Base-by-base conservation (phyloP, 2,888 invertebrate genomes). In the Magallana nippona region DNA sequence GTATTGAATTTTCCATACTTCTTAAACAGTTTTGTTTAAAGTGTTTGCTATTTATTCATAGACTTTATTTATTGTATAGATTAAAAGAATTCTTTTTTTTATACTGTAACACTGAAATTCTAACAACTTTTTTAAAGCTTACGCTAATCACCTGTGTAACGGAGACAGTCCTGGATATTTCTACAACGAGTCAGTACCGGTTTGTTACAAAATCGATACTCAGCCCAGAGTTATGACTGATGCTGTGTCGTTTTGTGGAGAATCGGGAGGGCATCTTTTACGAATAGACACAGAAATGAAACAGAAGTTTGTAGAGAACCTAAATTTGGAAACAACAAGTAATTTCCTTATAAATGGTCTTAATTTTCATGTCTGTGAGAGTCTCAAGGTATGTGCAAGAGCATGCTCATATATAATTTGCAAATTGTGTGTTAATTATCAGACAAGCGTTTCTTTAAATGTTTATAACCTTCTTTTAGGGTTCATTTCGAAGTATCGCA, bases 201-300 rank as follows among this genome's bases (percentile, higher is more conserved):
- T 71, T 27, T 71, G 71, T 22, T 71, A 71, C 27, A 71, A 71
- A 11, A 27, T 71, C 27, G 71, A 71, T 5, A 19, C 71, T 27
- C 22, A 10, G 15, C 71, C 71, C 15, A 71, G 71, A 5, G 3
- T 15, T 1, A 71, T 15, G 22, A 5, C 2, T 15, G 22, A 71
- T 15, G 71, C 71, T 22, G 22, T 71, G 13, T 0, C 13, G 22
- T 71, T 22, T 13, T 71, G 71, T 32, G 22, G 32, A 15, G 22
- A 71, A 22, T 71, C 27, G 5, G 22, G 22, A 3, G 71, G 71
- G 10, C 71, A 71, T 13, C 71, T 71, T 27, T 27, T 71, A 19
- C 22, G 71, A 71, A 32, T 71, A 71, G 32, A 71, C 22, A 71
- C 71, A 71, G 22, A 71, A 22, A 71, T 15, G 0, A 71, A 32